These are phyloP conservation scores for Muscicapa comitata DNA, from an alignment of 2,797 vertebrate genomes.

Conservation along the genomic window DNA sequence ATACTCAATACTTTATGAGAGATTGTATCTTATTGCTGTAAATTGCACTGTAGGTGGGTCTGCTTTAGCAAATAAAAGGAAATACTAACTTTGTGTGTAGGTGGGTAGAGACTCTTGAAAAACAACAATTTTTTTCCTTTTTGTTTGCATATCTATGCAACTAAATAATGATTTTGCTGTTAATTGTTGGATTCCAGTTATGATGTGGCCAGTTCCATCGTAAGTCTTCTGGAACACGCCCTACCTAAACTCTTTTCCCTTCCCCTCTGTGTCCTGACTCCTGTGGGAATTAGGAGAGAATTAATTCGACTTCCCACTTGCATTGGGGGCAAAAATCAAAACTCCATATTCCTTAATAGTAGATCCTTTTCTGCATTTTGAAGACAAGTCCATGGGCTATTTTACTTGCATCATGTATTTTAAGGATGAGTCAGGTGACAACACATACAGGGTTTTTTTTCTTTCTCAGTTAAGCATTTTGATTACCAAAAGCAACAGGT, in stretches of 20 bases:
- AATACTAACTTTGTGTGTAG: slow-evolving; percentile 22
- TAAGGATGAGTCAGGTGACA: background rate
- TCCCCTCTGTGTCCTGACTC: background rate
- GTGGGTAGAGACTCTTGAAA: slow-evolving; percentile 19
- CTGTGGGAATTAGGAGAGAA: background rate
- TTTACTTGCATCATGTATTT: background rate
- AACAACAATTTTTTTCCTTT: background rate
- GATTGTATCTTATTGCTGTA: slow-evolving; percentile 46
- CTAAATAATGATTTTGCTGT: background rate
- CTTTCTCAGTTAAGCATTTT: background rate
- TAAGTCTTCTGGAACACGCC: background rate
- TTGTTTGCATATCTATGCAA: background rate
- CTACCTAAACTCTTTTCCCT: background rate
- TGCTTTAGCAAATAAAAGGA: slow-evolving; percentile 48
- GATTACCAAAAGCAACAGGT: background rate
- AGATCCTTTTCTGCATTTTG: background rate
- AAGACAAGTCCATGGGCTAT: background rate
- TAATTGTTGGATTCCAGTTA: background rate
- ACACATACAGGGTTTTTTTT: background rate
- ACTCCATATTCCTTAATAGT: background rate
- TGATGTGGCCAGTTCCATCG: background rate
- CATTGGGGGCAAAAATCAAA: background rate
- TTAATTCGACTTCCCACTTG: background rate
- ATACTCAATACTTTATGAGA: slow-evolving; percentile 54
- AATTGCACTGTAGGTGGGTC: slow-evolving; percentile 56